Conservation (phyloP, 2,797 vertebrate genomes). For the Hippopotamyrus pictus region DNA sequence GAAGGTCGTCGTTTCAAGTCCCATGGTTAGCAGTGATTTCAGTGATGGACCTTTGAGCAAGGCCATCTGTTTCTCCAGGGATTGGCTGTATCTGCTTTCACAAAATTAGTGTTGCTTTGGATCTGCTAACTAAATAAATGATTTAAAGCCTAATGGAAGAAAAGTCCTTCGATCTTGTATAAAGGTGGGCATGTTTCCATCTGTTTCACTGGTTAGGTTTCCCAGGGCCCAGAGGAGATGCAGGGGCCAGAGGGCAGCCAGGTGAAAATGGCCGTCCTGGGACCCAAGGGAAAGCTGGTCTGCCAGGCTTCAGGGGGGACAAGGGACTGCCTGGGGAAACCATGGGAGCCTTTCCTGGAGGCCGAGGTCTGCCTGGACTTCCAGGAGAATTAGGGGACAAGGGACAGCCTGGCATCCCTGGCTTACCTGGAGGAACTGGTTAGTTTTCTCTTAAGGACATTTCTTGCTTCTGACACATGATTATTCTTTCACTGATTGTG, state of each 20-base stretch:
- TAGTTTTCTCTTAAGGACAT: constrained; percentile 27
- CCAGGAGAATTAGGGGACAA: constrained; percentile 74
- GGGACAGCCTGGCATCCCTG: constrained; percentile 71
- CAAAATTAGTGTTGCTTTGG: background rate
- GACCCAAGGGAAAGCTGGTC: constrained; percentile 67
- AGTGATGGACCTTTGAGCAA: background rate
- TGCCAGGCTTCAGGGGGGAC: constrained; percentile 65
- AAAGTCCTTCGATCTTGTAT: background rate
- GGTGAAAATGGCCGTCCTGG: constrained; percentile 64
- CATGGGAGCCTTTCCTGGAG: constrained; percentile 68
- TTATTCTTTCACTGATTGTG: background rate
- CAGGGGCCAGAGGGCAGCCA: constrained; percentile 70
- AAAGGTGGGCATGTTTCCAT: background rate
- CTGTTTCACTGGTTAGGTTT: constrained; percentile 65
- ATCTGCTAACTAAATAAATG: background rate
- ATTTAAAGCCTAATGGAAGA: background rate
- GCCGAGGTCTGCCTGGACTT: constrained; percentile 60
- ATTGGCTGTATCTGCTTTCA: background rate
- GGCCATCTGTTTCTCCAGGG: background rate
- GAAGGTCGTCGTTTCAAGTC: background rate
- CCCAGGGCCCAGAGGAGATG: constrained; percentile 78
- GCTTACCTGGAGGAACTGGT: constrained; percentile 73
- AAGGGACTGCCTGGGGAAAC: constrained; percentile 79
- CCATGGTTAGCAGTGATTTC: background rate
- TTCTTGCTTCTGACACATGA: background rate